Evolutionary conservation across 1,140 invertebrate genomes (phyloP).

Genomic region (Parasteatoda tepidariorum): DNA sequence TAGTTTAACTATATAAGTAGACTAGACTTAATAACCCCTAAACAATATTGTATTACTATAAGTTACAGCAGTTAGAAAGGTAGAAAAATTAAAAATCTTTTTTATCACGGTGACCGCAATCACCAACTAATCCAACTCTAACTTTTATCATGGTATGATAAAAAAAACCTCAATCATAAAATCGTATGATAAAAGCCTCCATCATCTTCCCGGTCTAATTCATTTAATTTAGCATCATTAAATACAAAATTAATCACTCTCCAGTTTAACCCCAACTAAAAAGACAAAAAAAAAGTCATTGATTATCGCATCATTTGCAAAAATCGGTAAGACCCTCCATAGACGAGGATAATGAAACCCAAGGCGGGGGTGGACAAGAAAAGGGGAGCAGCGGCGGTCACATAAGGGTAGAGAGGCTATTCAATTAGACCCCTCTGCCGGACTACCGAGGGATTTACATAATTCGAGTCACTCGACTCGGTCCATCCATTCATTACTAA

Average conservation of each 20-base stretch:
- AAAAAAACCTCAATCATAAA: too few species aligned
- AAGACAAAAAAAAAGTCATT: neutral
- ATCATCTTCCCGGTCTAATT: too few species aligned
- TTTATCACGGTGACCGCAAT: too few species aligned
- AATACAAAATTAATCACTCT: neutral
- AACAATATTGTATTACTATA: too few species aligned
- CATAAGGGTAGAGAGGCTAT: slow-evolving; percentile 29
- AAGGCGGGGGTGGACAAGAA: neutral
- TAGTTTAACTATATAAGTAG: too few species aligned
- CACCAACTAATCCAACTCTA: too few species aligned
- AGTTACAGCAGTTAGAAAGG: too few species aligned
- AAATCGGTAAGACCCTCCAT: neutral
- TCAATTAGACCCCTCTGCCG: slow-evolving; percentile 51
- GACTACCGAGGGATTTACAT: slow-evolving; percentile 61
- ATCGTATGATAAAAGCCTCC: too few species aligned
- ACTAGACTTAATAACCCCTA: too few species aligned
- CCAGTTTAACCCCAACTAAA: neutral
- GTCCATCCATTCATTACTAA: slow-evolving; percentile 60
- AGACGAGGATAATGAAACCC: slow-evolving; percentile 15
- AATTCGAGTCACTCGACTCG: slow-evolving; percentile 45
- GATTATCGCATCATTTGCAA: slow-evolving; percentile 6
- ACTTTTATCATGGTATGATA: too few species aligned
- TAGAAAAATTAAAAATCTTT: too few species aligned
- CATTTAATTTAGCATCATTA: too few species aligned
- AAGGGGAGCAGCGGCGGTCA: slow-evolving; percentile 16